Base-by-base conservation (phyloP, 2,113 vertebrate species). In the Tachysurus vachellii region DNA sequence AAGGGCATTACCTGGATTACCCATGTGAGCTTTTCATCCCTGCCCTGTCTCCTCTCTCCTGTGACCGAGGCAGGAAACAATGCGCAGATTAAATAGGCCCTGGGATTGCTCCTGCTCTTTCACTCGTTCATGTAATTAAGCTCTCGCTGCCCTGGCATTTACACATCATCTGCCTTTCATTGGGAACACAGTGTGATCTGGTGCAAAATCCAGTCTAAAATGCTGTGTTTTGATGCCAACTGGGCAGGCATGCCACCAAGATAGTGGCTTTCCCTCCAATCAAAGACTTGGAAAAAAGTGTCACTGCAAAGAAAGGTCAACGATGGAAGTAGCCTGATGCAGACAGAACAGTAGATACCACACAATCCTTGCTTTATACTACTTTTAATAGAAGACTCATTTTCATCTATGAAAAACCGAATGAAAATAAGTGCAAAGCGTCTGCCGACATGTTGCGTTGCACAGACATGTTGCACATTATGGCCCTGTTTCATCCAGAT, bases 1-100 rank as follows among this genome's bases (percentile, higher is more conserved):
- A 92, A 94, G 89, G 90, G 89, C 87, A 93, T 94, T 94, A 94
- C 92, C 91, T 86, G 89, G 92, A 94, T 94, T 92, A 94, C 90
- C 21, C 75, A 89, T 87, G 85, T 87, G 92, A 94, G 92, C 75
- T 62, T n/a, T 79, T 71, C 73, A 75, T 47, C 17, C 21, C 57
- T 73, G 57, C 14, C 84, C 68, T 42, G 16, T 3, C 59, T 44
- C 8, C 19, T 81, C 64, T 81, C 80, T 54, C 19, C 57, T 64
- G 68, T 11, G 68, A 50, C 56, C 5, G 17, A 70, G 31, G 31
- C 26, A 80, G 47, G 75, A 56, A n/a, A 54, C 73, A 47, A 47
- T 71, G 88, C n/a, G 13, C 81, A 87, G 64, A 87, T 87, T 53
- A 84, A 86, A 57, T 50, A 64, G 76, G 83, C 57, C 42, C 73